phyloP scores from a whole-genome alignment of 2,797 vertebrate genomes.

The Nannoperca australis region DNA sequence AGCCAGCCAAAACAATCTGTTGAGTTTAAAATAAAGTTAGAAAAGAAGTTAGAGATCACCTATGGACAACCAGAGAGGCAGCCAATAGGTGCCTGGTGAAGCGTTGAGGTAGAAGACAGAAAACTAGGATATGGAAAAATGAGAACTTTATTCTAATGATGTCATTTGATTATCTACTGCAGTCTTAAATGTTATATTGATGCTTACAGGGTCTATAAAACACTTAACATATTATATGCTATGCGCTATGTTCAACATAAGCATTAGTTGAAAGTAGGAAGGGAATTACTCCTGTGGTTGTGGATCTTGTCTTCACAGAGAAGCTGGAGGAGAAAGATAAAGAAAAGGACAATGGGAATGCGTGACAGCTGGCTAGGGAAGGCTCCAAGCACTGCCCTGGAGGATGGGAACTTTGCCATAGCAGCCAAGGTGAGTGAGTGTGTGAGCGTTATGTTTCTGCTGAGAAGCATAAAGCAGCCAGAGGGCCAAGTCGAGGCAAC shows the following conservation, averaged over 20 bases:
- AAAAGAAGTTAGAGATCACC: constrained; percentile 79
- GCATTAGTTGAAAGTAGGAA: constrained; percentile 61
- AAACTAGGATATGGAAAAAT: constrained; percentile 42
- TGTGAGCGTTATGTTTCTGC: constrained; percentile 38
- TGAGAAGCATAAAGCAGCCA: constrained; percentile 61
- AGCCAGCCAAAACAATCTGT: constrained; percentile 80
- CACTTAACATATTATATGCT: constrained; percentile 14
- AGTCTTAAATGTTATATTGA: constrained; percentile 23
- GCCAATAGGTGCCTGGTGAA: constrained; percentile 80
- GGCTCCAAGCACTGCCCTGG: constrained; percentile 68
- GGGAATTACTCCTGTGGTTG: constrained; percentile 66
- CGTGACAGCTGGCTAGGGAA: constrained; percentile 56
- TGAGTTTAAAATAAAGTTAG: constrained; percentile 75
- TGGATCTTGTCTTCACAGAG: constrained; percentile 72
- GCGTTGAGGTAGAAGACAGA: constrained; percentile 60
- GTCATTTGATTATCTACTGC: constrained; percentile 29
- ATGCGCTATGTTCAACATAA: constrained; percentile 13
- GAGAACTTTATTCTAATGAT: constrained; percentile 21
- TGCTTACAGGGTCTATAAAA: constrained; percentile 25
- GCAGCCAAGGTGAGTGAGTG: constrained; percentile 51
- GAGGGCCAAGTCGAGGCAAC: constrained; percentile 41
- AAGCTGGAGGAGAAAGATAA: constrained; percentile 76
- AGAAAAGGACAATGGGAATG: constrained; percentile 70
- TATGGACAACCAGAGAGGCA: constrained; percentile 70
- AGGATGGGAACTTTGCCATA: constrained; percentile 53